Conservation (phyloP, 2,797 vertebrate species). For the Anas flavirostris region DNA sequence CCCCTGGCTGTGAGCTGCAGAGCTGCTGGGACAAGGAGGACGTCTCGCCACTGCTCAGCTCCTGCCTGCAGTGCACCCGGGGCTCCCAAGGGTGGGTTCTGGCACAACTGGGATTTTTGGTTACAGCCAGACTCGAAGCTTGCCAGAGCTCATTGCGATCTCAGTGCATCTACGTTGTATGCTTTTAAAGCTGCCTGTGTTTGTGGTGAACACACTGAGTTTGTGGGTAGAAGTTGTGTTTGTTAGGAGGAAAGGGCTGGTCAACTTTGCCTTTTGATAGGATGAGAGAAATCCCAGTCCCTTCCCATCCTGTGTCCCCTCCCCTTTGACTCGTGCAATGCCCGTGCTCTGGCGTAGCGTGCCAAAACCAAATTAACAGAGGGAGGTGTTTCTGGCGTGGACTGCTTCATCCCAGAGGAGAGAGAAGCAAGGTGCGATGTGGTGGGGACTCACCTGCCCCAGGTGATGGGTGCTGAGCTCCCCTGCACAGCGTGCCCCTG, state of each 20-base stretch:
- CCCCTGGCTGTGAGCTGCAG: not conserved
- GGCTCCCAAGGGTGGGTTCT: not conserved
- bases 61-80: not conserved
- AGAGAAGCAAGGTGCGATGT: not conserved
- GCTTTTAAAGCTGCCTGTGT: not conserved
- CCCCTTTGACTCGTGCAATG: not conserved
- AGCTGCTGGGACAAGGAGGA: not conserved
- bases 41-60: not conserved
- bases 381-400: not conserved
- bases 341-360: not conserved
- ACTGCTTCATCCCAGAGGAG: not conserved
- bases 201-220: not conserved
- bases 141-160: fast-evolving
- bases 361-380: fast-evolving
- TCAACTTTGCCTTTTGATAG: not conserved
- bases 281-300: not conserved
- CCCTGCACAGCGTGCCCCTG: fast-evolving
- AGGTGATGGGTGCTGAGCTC: not conserved
- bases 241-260: not conserved
- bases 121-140: not conserved
- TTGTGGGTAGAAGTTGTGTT: not conserved
- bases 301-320: not conserved
- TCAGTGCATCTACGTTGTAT: fast-evolving
- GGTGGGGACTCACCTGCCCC: not conserved
- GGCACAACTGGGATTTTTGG: not conserved